phyloP scores from a whole-genome alignment of 2,797 vertebrate genomes.

The Pantherophis alleghaniensis region DNA sequence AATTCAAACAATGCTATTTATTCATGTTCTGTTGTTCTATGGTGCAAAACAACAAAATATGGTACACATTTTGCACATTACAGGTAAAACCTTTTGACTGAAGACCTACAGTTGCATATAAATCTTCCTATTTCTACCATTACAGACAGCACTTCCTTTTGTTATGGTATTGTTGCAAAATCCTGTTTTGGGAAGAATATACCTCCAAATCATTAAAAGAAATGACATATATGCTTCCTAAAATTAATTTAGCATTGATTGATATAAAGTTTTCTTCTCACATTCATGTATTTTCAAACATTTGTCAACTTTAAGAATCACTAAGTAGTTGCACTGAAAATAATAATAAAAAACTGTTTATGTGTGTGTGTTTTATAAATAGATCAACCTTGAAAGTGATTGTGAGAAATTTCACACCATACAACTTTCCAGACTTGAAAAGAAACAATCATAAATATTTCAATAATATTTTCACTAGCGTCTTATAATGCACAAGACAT shows the following conservation, averaged over 20 bases:
- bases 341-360: background rate
- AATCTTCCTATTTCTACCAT: constrained; percentile 20
- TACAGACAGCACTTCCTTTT: background rate
- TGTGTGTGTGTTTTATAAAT: background rate
- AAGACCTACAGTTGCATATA: constrained; percentile 28
- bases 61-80: constrained; percentile 9
- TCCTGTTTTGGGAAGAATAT: constrained; percentile 27
- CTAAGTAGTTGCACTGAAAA: background rate
- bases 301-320: background rate
- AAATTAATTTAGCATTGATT: background rate
- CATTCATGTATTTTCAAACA: background rate
- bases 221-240: background rate
- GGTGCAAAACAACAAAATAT: background rate
- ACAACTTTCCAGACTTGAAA: background rate
- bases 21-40: background rate
- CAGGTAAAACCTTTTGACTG: constrained; percentile 15
- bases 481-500: background rate
- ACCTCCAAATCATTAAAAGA: background rate
- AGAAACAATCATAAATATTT: background rate
- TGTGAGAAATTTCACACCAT: background rate
- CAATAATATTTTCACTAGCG: background rate
- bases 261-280: background rate
- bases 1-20: constrained; percentile 25
- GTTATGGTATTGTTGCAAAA: background rate
- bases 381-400: background rate